Conservation (phyloP, 2,888 invertebrate genomes). For the Balanococcus diminutus region DNA sequence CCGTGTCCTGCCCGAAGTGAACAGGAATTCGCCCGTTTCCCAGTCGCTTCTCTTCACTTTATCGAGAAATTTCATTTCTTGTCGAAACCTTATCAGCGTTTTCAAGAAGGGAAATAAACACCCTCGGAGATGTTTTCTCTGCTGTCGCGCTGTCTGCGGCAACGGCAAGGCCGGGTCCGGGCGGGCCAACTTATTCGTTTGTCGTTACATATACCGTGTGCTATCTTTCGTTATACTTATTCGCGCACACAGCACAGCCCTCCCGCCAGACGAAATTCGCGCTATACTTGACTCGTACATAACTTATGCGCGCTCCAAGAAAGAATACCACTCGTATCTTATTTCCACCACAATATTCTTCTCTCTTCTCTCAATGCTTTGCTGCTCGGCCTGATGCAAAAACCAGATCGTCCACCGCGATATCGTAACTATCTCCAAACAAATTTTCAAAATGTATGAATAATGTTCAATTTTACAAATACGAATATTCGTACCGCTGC, state of each 20-base stretch:
- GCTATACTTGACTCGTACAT: background rate
- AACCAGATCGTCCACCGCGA: background rate
- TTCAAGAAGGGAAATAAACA: constrained; percentile 54
- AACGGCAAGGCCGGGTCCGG: background rate
- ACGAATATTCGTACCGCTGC: too few relatives aligned
- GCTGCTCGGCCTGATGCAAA: background rate
- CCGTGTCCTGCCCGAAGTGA: constrained; percentile 45
- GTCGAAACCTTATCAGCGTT: constrained; percentile 54
- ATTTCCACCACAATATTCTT: background rate
- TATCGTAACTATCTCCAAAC: background rate
- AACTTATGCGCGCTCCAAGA: background rate
- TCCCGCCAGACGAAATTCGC: background rate
- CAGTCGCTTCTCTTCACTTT: constrained; percentile 50
- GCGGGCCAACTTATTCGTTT: background rate
- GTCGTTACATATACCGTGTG: background rate
- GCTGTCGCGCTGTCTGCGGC: background rate
- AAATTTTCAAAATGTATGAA: constrained; percentile 34
- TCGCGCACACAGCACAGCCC: too few relatives aligned
- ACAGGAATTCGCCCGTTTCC: constrained; percentile 51
- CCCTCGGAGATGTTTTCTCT: constrained; percentile 34
- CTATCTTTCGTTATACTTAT: background rate
- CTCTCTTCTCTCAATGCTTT: background rate
- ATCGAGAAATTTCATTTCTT: constrained; percentile 55
- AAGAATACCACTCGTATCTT: background rate
- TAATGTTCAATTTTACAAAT: constrained; percentile 39